A percentile compares a stretch with the other conserved stretches of the same genome.
These are phyloP conservation scores for Hololepta plana DNA, from an alignment of 2,888 invertebrate genomes.

Conservation along the genomic window DNA sequence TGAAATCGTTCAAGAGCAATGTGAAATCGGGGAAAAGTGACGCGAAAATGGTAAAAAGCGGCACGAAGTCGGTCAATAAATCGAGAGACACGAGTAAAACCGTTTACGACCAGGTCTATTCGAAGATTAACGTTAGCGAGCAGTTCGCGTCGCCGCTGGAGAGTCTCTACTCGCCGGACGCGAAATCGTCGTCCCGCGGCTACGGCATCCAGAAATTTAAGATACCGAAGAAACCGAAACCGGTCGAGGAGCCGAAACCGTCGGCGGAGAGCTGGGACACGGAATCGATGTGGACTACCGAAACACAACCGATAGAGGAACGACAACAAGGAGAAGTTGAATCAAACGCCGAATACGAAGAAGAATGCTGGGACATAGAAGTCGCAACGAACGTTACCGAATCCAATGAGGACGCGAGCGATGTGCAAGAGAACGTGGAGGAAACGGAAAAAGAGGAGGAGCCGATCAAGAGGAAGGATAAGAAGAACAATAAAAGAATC, in stretches of 20 bases:
- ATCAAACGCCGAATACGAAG: background rate
- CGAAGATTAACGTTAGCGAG: slow-evolving; percentile 8
- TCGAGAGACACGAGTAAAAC: slow-evolving; percentile 9
- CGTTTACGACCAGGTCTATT: slow-evolving; percentile 11
- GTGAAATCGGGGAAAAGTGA: no score
- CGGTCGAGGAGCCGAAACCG: no score
- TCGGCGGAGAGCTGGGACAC: no score
- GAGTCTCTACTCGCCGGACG: slow-evolving; percentile 27
- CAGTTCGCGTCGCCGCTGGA: slow-evolving; percentile 28
- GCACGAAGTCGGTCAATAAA: no score
- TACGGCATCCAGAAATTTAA: slow-evolving; percentile 32
- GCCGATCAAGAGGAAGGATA: slow-evolving; percentile 8
- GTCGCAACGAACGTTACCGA: slow-evolving; percentile 4
- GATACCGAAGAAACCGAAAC: slow-evolving; percentile 29
- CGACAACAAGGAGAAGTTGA: slow-evolving; percentile 3
- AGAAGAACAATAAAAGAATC: slow-evolving; percentile 8
- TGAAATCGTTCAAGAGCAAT: no score
- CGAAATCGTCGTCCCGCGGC: slow-evolving; percentile 24
- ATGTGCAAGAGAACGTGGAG: slow-evolving; percentile 5
- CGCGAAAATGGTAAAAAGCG: slow-evolving; percentile 2
- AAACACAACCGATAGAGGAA: slow-evolving; percentile 3
- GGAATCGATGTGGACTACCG: background rate
- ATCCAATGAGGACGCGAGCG: slow-evolving; percentile 7
- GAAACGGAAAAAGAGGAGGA: slow-evolving; percentile 6
- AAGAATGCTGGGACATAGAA: background rate